Base-by-base conservation (phyloP, 2,113 vertebrate genomes). In the Cottus gobio region DNA sequence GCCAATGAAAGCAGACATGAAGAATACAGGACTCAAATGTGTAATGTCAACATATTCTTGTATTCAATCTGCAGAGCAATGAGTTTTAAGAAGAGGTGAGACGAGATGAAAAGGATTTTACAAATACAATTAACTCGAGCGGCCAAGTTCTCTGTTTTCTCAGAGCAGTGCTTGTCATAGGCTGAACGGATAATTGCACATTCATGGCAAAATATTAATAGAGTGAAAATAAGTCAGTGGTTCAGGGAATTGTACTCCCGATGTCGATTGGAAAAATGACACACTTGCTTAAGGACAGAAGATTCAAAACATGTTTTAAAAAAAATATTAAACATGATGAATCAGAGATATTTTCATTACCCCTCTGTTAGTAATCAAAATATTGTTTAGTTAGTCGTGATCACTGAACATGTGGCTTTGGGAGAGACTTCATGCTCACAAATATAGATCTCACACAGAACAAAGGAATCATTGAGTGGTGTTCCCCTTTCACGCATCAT, bases 171-270 rank as follows among this genome's bases (percentile, higher is more conserved):
- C 75, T 83, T 46, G 77, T 88, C 81, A 75, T 75, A 39, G 86
- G 54, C 72, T 80, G 70, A 88, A 87, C 46, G 61, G 85, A 85
- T 87, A 84, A 89, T 86, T 87, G 83, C 80, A 82, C 81, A 74
- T 87, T 72, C 79, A 50, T 62, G 46, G 80, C 39, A 71, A 92
- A 88, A 86, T 90, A 89, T 90, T 87, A 90, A 92, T 82, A 79
- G 73, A 86, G 63, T 71, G 74, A 87, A 86, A 85, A 84, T 77
- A 88, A 87, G 82, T 89, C 79, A 79, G 87, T 9, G 75, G 85
- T 87, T 85, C 26, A 31, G 85, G 90, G 90, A 89, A 89, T 79
- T 83, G 79, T 81, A 62, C 81, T 75, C 75, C 74, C 67, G 75
- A 76, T 62, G 2, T 73, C 50, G 30, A 70, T 80, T 73, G 46